Conservation (phyloP, 1,140 invertebrate species). For the Pseudomyrmex flavicornis region DNA sequence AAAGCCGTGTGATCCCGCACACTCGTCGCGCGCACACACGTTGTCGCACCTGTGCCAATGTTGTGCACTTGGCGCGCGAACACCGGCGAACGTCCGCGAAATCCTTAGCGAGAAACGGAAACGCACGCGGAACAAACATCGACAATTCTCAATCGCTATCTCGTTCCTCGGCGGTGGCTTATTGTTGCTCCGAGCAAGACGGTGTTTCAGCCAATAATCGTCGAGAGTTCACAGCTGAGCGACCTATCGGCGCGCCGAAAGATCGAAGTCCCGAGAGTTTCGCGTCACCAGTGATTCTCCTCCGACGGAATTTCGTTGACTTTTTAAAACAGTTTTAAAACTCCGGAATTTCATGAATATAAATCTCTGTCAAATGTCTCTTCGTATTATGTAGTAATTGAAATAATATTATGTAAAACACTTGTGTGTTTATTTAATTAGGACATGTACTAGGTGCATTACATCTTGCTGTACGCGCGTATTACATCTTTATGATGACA, state of each 20-base stretch:
- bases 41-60: too few relatives aligned
- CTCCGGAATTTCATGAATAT: too few relatives aligned
- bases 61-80: not conserved
- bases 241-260: constrained; percentile 14
- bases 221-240: not conserved
- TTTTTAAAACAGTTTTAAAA: too few relatives aligned
- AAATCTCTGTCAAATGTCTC: too few relatives aligned
- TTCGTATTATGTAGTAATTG: too few relatives aligned
- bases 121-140: not conserved
- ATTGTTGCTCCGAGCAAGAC: not conserved
- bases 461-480: too few relatives aligned
- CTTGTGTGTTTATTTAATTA: too few relatives aligned
- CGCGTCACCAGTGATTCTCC: not conserved
- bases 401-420: too few relatives aligned
- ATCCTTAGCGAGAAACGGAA: not conserved
- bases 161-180: not conserved
- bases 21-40: not conserved
- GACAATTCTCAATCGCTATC: not conserved
- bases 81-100: not conserved
- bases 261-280: not conserved
- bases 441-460: too few relatives aligned
- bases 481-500: too few relatives aligned
- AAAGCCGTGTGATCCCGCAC: not conserved
- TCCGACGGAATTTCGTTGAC: too few relatives aligned
- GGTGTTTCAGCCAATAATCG: not conserved